Evolutionary conservation across 2,113 vertebrate species (phyloP).

Genomic region (Chunga burmeisteri): DNA sequence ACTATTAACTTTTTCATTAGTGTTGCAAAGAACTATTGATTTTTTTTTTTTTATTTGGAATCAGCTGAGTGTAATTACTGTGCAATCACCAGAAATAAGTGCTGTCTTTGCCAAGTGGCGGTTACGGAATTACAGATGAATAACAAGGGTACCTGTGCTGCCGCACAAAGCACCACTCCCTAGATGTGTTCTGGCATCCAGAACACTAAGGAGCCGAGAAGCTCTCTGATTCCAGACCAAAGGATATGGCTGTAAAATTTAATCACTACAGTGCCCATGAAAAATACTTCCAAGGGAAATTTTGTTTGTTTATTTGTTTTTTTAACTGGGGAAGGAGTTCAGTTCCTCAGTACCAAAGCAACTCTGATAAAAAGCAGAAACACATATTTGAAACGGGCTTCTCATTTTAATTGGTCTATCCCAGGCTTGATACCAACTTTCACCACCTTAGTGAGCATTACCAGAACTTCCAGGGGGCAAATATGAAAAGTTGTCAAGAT

Average conservation of each 20-base stretch:
- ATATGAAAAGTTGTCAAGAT: background rate
- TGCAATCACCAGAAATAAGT: background rate
- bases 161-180: background rate
- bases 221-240: background rate
- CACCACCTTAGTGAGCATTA: background rate
- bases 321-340: background rate
- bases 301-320: background rate
- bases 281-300: background rate
- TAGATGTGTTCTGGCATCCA: background rate
- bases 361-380: background rate
- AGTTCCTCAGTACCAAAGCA: background rate
- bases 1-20: slow-evolving; percentile 1
- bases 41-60: background rate
- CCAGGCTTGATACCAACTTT: background rate
- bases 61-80: background rate
- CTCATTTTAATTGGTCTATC: background rate
- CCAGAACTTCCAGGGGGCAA: background rate
- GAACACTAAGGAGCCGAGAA: background rate
- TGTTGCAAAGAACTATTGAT: background rate
- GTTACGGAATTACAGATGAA: background rate
- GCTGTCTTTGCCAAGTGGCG: background rate
- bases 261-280: background rate
- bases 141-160: background rate
- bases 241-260: background rate
- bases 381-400: background rate